These are phyloP conservation scores for Trematomus bernacchii DNA, from an alignment of 2,797 vertebrate genomes.

Conservation along the genomic window DNA sequence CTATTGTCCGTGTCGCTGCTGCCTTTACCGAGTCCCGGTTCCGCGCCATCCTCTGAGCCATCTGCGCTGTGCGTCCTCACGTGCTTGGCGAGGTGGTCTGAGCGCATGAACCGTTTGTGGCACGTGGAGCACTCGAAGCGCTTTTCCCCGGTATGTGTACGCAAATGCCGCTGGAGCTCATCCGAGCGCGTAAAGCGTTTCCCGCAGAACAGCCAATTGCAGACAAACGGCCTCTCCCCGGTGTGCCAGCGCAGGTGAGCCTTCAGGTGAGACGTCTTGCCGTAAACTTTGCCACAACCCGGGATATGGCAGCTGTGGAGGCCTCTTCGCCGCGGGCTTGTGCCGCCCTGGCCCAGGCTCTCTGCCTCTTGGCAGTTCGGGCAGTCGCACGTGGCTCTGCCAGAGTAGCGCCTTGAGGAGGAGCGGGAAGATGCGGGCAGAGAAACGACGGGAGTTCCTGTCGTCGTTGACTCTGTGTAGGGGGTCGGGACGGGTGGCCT, in stretches of 20 bases:
- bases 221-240: constrained; percentile 92
- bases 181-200: constrained; percentile 95
- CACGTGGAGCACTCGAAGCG: constrained; percentile 91
- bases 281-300: constrained; percentile 93
- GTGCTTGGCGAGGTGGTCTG: constrained; percentile 95
- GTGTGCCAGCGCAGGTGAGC: constrained; percentile 96
- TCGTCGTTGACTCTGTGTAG: constrained; percentile 87
- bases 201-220: constrained; percentile 96
- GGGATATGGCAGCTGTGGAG: constrained; percentile 94
- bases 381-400: constrained; percentile 92
- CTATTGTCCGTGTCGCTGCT: constrained; percentile 94
- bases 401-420: constrained; percentile 87
- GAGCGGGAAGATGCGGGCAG: constrained; percentile 78
- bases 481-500: constrained; percentile 89
- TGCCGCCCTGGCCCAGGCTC: constrained; percentile 87
- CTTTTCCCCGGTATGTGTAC: constrained; percentile 96
- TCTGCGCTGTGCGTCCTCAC: constrained; percentile 90
- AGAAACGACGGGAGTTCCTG: constrained; percentile 79
- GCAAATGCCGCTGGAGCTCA: constrained; percentile 93
- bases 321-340: constrained; percentile 89
- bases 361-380: constrained; percentile 94
- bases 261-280: constrained; percentile 93
- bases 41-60: constrained; percentile 79
- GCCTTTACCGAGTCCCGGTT: constrained; percentile 83
- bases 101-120: constrained; percentile 95